A percentile compares a stretch with the other conserved stretches of the same genome.
These are phyloP conservation scores for Heliconius hewitsoni DNA, from an alignment of 1,140 invertebrate species.

Conservation along the genomic window DNA sequence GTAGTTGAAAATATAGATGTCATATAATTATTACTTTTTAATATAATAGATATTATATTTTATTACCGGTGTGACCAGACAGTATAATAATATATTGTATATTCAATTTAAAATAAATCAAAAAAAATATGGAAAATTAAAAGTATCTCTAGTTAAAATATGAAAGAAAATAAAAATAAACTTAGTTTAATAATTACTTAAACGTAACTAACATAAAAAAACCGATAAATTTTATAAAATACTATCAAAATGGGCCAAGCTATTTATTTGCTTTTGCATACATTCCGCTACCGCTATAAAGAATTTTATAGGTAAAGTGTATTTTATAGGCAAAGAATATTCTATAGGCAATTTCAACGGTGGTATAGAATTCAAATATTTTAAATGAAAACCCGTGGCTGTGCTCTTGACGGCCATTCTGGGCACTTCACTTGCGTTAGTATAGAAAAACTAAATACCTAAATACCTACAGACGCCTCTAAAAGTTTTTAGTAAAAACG, in stretches of 20 bases:
- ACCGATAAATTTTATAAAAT: background rate
- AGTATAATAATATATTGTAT: too few species aligned
- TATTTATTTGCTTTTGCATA: background rate
- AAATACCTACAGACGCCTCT: conserved; percentile 4
- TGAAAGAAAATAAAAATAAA: too few species aligned
- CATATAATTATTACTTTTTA: too few species aligned
- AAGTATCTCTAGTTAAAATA: too few species aligned
- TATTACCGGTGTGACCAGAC: too few species aligned
- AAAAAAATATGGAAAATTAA: too few species aligned
- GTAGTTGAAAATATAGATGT: background rate
- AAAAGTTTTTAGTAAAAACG: background rate
- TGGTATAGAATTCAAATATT: background rate
- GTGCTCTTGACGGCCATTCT: conserved; percentile 1
- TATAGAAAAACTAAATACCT: conserved; percentile 1
- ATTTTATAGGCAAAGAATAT: background rate
- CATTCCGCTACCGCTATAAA: background rate
- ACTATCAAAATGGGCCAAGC: conserved; percentile 2
- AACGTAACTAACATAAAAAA: background rate
- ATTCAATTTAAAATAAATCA: too few species aligned
- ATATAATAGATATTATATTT: too few species aligned
- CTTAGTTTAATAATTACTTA: too few species aligned
- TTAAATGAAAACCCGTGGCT: background rate
- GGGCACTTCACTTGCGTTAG: background rate
- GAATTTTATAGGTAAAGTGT: background rate
- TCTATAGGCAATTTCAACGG: conserved; percentile 5